Evolutionary conservation across 1,140 invertebrate genomes (phyloP).

Genomic region (Dolichoris vasculosae): DNA sequence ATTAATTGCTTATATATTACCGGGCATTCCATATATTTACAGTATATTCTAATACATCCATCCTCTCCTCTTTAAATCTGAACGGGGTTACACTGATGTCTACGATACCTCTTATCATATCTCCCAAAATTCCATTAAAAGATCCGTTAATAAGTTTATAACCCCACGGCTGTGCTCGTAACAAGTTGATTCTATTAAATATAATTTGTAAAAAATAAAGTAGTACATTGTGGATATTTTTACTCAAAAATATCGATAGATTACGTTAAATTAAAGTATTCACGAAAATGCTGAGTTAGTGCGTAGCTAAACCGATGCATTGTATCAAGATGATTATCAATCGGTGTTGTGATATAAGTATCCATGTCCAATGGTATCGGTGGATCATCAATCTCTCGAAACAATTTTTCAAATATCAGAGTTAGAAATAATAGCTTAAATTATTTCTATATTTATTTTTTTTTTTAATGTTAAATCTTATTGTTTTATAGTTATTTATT

Average conservation of each 20-base stretch:
- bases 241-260: not conserved
- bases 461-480: too few species aligned
- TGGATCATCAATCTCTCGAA: conserved; percentile 59
- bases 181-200: conserved; percentile 73
- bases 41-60: conserved; percentile 77
- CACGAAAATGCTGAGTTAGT: conserved; percentile 76
- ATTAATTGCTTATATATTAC: conserved; percentile 63
- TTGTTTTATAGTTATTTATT: too few species aligned
- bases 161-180: conserved; percentile 78
- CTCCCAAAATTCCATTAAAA: conserved; percentile 80
- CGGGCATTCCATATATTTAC: conserved; percentile 77
- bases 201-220: not conserved
- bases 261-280: conserved; percentile 80
- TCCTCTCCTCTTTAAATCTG: conserved; percentile 76
- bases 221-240: not conserved
- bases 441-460: not conserved
- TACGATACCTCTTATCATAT: conserved; percentile 75
- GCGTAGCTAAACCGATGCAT: conserved; percentile 79
- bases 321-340: conserved; percentile 76
- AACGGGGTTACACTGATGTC: conserved; percentile 80
- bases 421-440: not conserved
- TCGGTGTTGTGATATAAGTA: conserved; percentile 74
- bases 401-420: not conserved
- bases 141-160: conserved; percentile 78
- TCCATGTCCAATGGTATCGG: conserved; percentile 68